Base-by-base conservation (phyloP, 2,113 vertebrate genomes). In the Conger conger region DNA sequence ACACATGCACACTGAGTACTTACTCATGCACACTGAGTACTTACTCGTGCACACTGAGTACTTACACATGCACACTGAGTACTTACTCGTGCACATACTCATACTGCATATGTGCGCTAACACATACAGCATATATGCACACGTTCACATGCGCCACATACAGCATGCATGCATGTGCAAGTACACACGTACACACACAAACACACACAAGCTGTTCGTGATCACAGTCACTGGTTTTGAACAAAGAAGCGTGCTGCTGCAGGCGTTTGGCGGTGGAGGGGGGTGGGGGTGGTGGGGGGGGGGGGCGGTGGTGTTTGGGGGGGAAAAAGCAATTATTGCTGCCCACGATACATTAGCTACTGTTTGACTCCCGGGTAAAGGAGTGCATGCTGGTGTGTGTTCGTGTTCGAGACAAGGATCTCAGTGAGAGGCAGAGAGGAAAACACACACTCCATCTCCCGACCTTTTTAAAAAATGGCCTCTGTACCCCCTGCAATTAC, bases 351-450 rank as follows among this genome's bases (percentile, higher is more conserved):
- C 89, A 85, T 88, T 91, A 91, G 90, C 92, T 92, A 88, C 89
- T 89, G 91, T 91, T 93, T 80, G 85, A 87, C 90, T 93, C 89
- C 88, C 89, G 89, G 92, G 93, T 92, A 94, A 94, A 93, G 92
- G 93, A 93, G 54, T 80, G 50, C 53, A 91, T 91, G 91, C 91
- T 84, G 87, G 78, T 33, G 89, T 90, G 90, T 38, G 88, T 89
- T 84, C 81, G 79, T 53, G 82, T 36, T 13, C 5, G 76, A 81
- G 80, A 60, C 53, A 33, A 57, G 80, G 80, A 37, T 57, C 30
- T 82, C 42, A 13, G 45, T 5, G 40, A 13, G 16, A 36, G 30
- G 18, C 42, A 33, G 50, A 50, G n/a, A 30, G 13, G 53, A 53
- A n/a, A n/a, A 36, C 30, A 23, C 5, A 45, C 42, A 40, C 17